phyloP scores from a whole-genome alignment of 2,113 vertebrate species.

The Burhinus oedicnemus region DNA sequence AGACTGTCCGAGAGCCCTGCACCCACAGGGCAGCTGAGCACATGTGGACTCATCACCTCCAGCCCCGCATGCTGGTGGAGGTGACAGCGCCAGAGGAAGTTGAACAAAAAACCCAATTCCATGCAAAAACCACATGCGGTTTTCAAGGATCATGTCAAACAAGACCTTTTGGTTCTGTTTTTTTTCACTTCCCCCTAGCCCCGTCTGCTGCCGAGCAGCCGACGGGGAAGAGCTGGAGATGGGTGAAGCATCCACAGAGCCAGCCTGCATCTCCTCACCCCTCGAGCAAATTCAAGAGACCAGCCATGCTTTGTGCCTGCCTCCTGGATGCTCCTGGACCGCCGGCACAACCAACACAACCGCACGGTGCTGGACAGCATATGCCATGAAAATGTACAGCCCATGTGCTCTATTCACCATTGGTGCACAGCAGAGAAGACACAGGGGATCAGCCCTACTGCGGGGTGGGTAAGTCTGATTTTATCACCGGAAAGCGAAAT shows the following conservation, averaged over 20 bases:
- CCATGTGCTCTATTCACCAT: fast-evolving
- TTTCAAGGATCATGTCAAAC: not conserved
- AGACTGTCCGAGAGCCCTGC: not conserved
- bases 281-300: not conserved
- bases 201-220: not conserved
- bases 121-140: fast-evolving
- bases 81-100: not conserved
- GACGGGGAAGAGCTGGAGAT: not conserved
- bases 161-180: not conserved
- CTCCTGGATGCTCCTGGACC: not conserved
- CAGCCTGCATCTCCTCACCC: not conserved
- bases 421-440: fast-evolving
- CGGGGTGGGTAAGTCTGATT: conserved; percentile 53
- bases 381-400: not conserved
- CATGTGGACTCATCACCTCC: not conserved
- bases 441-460: fast-evolving
- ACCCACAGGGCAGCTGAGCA: not conserved
- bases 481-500: not conserved
- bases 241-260: not conserved
- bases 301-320: fast-evolving
- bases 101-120: not conserved
- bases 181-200: not conserved
- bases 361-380: fast-evolving
- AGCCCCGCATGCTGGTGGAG: not conserved
- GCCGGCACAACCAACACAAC: not conserved